A percentile compares a stretch with the other conserved stretches of the same genome.
phyloP scores from a whole-genome alignment of 2,797 vertebrate species.

The Dendrocincla fuliginosa region DNA sequence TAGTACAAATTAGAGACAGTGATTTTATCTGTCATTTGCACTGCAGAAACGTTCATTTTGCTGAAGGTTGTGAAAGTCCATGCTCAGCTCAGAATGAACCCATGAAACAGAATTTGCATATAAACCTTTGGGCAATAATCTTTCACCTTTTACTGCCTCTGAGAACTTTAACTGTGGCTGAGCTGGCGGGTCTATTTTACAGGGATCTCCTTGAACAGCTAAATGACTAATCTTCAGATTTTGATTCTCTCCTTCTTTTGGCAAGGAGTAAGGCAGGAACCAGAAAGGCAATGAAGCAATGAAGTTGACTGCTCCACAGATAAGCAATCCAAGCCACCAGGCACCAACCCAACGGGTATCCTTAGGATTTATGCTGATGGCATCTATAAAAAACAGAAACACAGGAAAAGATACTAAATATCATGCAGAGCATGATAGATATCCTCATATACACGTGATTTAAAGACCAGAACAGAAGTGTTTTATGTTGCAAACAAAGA shows the following conservation, averaged over 20 bases:
- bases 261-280: slow-evolving; percentile 83
- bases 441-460: background rate
- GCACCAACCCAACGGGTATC: slow-evolving; percentile 94
- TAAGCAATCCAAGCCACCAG: slow-evolving; percentile 91
- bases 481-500: background rate
- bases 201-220: background rate
- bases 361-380: slow-evolving; percentile 83
- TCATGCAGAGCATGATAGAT: background rate
- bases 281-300: slow-evolving; percentile 88
- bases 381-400: slow-evolving; percentile 73
- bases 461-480: background rate
- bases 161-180: slow-evolving; percentile 54
- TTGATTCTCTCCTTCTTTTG: slow-evolving; percentile 59
- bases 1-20: background rate
- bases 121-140: background rate
- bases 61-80: background rate
- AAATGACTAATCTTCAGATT: slow-evolving; percentile 16
- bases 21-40: background rate
- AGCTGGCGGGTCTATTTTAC: background rate
- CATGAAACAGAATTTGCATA: background rate
- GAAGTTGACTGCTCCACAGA: slow-evolving; percentile 81
- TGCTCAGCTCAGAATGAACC: background rate
- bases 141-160: slow-evolving; percentile 65
- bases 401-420: background rate
- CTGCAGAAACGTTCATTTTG: background rate